Conservation (phyloP, 92 coral and sea anemone species). For the Zoanthus gigantus region DNA sequence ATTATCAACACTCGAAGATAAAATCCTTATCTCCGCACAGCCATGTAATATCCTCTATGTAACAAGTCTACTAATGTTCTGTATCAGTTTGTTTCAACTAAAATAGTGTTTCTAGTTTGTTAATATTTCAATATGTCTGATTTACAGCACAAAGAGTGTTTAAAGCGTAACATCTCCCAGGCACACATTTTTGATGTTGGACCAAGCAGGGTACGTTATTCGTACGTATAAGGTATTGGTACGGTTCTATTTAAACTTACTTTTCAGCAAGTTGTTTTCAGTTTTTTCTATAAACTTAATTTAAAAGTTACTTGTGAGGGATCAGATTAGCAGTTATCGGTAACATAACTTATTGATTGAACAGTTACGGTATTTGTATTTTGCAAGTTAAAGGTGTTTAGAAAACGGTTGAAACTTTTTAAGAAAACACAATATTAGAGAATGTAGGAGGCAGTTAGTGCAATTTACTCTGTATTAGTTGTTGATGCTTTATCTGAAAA, state of each 20-base stretch:
- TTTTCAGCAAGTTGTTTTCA: background rate
- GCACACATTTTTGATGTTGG: constrained; percentile 17
- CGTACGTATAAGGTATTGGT: background rate
- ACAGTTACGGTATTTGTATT: too few species aligned
- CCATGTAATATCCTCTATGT: too few species aligned
- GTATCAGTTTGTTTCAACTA: background rate
- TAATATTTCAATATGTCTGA: background rate
- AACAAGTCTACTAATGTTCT: background rate
- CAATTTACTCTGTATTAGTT: too few species aligned
- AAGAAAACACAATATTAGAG: too few species aligned
- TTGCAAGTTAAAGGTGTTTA: too few species aligned
- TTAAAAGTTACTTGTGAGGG: background rate
- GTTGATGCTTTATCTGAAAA: too few species aligned
- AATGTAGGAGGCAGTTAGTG: too few species aligned
- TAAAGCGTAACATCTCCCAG: constrained; percentile 25
- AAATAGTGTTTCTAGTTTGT: background rate
- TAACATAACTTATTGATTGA: too few species aligned
- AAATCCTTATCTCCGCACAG: too few species aligned
- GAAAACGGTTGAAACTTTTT: too few species aligned
- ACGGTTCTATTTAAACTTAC: background rate
- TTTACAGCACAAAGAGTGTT: constrained; percentile 23
- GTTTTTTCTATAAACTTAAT: background rate
- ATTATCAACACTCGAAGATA: too few species aligned
- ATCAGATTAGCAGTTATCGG: background rate
- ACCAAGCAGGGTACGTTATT: constrained; percentile 1